Evolutionary conservation across 2,113 vertebrate species (phyloP).

Genomic region (Tachysurus fulvidraco): DNA sequence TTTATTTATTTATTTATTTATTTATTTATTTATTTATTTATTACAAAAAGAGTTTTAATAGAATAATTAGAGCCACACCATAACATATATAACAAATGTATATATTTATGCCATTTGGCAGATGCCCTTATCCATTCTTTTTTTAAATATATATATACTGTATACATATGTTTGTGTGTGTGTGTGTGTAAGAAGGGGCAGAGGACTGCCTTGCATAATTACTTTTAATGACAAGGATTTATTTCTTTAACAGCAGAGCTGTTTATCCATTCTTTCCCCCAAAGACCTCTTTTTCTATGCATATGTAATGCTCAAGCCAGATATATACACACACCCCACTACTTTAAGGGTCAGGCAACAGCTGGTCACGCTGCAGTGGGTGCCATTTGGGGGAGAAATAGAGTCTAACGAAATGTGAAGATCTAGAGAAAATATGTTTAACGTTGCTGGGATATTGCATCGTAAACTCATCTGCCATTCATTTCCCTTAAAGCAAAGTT

Average conservation of each 20-base stretch:
- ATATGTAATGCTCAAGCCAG: neutral
- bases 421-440: neutral
- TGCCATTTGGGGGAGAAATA: neutral
- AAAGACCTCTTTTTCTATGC: neutral
- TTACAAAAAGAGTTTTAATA: too few species aligned
- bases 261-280: neutral
- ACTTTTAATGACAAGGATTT: neutral
- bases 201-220: neutral
- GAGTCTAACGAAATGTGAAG: neutral
- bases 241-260: neutral
- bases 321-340: neutral
- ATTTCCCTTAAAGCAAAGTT: neutral
- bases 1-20: too few species aligned
- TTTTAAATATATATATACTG: too few species aligned
- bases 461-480: neutral
- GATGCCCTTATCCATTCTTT: too few species aligned
- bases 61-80: too few species aligned
- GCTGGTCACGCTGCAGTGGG: neutral
- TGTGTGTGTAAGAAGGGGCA: neutral
- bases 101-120: neutral
- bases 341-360: neutral
- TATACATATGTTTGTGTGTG: neutral
- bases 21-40: too few species aligned
- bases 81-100: too few species aligned
- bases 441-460: slow-evolving; percentile 1